phyloP scores from a whole-genome alignment of 35 echinoderm and acorn worm genomes.

The Ptychodera flava region DNA sequence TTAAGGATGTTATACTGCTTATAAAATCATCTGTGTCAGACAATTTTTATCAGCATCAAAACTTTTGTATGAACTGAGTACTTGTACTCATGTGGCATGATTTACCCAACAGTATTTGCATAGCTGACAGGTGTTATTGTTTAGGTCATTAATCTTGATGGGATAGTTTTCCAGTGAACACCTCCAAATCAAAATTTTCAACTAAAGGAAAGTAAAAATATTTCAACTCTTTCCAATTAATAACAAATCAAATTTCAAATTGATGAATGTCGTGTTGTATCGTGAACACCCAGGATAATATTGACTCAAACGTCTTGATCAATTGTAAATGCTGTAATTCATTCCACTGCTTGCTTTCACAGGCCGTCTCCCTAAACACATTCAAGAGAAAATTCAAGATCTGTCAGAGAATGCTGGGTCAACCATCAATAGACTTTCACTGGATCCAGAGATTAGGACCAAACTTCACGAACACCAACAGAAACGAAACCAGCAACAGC shows the following conservation, averaged over 20 bases:
- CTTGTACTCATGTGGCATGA: too few relatives aligned
- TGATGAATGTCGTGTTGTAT: neutral
- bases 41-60: too few relatives aligned
- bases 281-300: neutral
- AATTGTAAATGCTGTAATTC: too few relatives aligned
- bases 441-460: neutral
- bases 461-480: neutral
- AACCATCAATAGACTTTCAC: constrained; percentile 17
- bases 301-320: too few relatives aligned
- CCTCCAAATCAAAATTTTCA: neutral
- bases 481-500: neutral
- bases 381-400: constrained; percentile 63
- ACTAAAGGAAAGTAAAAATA: neutral
- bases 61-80: too few relatives aligned
- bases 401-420: constrained; percentile 72
- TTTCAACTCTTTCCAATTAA: neutral
- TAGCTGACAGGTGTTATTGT: too few relatives aligned
- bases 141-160: too few relatives aligned
- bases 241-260: neutral
- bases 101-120: too few relatives aligned
- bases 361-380: neutral
- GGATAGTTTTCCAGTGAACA: neutral
- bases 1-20: neutral
- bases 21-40: too few relatives aligned
- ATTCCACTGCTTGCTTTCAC: neutral